Conservation (phyloP, 1,140 invertebrate species). For the Tetramorium parvispinum region DNA sequence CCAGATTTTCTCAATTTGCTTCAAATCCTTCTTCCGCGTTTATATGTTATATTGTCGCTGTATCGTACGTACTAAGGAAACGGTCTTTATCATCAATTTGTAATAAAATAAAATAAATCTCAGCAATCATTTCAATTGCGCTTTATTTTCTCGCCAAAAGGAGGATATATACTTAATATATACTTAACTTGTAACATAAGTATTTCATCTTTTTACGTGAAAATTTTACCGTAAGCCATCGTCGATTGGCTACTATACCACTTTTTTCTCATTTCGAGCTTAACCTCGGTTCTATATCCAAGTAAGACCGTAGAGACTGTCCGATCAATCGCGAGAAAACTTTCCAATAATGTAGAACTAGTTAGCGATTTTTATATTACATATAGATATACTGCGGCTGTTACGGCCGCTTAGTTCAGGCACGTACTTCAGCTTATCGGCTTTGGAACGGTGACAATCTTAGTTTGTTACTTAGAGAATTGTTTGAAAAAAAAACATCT, state of each 20-base stretch:
- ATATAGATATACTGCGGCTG: conserved; percentile 49
- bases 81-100: neutral
- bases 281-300: conserved; percentile 70
- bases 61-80: conserved; percentile 1
- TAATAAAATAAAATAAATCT: neutral
- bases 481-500: conserved; percentile 25
- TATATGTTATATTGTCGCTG: neutral
- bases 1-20: conserved; percentile 47
- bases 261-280: conserved; percentile 74
- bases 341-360: conserved; percentile 78
- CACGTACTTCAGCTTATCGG: conserved; percentile 49
- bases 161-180: neutral
- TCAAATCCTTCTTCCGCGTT: conserved; percentile 22
- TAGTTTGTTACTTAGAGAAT: conserved; percentile 40
- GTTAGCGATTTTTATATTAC: conserved; percentile 73
- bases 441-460: conserved; percentile 50
- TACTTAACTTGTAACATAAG: conserved; percentile 39
- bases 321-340: conserved; percentile 69
- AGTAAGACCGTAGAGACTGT: conserved; percentile 30
- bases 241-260: conserved; percentile 72
- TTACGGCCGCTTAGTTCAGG: conserved; percentile 18
- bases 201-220: conserved; percentile 61
- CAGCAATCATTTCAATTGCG: neutral
- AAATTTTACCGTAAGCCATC: conserved; percentile 65
- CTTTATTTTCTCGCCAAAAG: conserved; percentile 7